A percentile compares a stretch with the other conserved stretches of the same genome.
These are phyloP conservation scores for Urocyon cinereoargenteus DNA, from an alignment of 2,797 vertebrate species.

Conservation along the genomic window DNA sequence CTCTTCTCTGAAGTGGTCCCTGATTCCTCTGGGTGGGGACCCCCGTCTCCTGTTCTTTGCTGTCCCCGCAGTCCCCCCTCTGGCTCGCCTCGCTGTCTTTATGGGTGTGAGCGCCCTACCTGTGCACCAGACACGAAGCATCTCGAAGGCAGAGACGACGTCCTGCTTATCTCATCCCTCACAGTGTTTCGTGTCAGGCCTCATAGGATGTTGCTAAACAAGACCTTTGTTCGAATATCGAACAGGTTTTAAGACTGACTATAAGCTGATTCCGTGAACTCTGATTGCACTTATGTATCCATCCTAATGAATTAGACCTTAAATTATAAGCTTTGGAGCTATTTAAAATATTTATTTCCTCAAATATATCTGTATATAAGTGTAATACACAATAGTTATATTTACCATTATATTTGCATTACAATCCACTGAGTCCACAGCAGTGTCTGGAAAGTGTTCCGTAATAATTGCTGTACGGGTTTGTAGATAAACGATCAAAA, in stretches of 20 bases:
- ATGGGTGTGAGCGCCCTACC: not conserved
- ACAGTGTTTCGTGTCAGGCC: not conserved
- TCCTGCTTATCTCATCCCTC: not conserved
- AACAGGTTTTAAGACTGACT: not conserved
- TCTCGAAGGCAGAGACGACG: not conserved
- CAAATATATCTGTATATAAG: not conserved
- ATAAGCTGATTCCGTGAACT: not conserved
- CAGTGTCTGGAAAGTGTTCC: not conserved
- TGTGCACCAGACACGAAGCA: not conserved
- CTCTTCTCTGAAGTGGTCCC: not conserved
- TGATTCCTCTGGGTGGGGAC: not conserved
- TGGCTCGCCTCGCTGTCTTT: too few relatives aligned
- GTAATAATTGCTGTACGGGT: not conserved
- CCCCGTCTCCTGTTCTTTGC: not conserved
- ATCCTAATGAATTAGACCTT: not conserved
- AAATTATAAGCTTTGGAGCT: not conserved
- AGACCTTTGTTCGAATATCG: not conserved
- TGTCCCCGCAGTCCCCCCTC: too few relatives aligned
- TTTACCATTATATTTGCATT: not conserved
- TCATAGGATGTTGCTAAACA: not conserved
- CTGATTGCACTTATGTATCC: not conserved
- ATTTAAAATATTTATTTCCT: constrained; percentile 31
- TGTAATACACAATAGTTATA: not conserved
- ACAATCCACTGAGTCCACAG: not conserved
- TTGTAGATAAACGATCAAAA: not conserved